Evolutionary conservation across 2,888 invertebrate species (phyloP), one percentile per base, ranked within the genome.

Genomic region (Aphodius granarius): DNA sequence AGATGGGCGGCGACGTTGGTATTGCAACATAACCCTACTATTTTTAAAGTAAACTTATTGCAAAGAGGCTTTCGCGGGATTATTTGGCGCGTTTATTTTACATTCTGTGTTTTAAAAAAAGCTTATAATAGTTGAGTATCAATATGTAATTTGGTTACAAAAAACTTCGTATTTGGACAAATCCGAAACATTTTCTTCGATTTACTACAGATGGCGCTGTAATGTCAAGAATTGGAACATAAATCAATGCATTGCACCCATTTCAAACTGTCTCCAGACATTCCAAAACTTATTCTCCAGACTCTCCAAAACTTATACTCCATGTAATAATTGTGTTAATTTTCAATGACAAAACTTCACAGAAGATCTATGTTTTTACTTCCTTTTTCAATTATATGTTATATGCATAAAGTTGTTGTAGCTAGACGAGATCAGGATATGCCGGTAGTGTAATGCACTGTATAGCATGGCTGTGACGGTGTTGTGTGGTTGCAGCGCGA

Each of bases 401-500:
- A 13, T 16, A 16, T 16, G 18, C 19, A 16, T 66, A 20, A 66
- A 66, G 9, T 6, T 43, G 43, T 43, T 9, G 43, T 43, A 3
- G 66, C 18, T 66, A 68, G 22, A 6, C 68, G 68, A 20, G 65
- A 82, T 83, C 83, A 82, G 81, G 80, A 83, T 83, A 82, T 83
- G 83, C 81, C 73, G 73, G 78, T 73, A 73, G 75, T 64, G 66
- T 70, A 66, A 75, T 74, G 78, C 78, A 80, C 78, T 79, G 80
- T 81, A 80, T 79, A 83, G 85, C 86, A 86, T 86, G 86, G 85
- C 82, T 83, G 85, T 86, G 86, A 85, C 84, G 83, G 84, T 86
- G 86, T 86, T 86, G 86, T 86, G 87, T 87, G 93, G 92, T 94
- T 94, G 92, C 94, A 95, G 94, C 94, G 92, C 93, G 94, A 92